A percentile compares a stretch with the other conserved stretches of the same genome.
phyloP scores from a whole-genome alignment of 2,113 vertebrate genomes.

The Vidua macroura region DNA sequence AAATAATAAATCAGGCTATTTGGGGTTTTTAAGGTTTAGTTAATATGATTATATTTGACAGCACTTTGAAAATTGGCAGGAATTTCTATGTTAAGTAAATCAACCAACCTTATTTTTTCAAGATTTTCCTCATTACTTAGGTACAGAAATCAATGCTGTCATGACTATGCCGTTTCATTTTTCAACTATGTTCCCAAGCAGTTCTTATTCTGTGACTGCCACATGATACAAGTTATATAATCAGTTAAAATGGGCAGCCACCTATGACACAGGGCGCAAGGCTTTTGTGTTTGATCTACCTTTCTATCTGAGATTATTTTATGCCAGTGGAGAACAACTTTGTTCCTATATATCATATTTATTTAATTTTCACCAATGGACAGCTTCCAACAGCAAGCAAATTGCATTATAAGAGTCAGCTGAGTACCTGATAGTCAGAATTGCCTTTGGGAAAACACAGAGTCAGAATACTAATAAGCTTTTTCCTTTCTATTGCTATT shows the following conservation, averaged over 20 bases:
- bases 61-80: neutral
- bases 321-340: neutral
- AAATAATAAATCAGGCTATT: neutral
- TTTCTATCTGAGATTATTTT: neutral
- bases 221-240: neutral
- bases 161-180: neutral
- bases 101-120: neutral
- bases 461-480: neutral
- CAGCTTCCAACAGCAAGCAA: neutral
- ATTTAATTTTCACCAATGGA: neutral
- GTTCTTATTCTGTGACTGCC: neutral
- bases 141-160: constrained; percentile 1
- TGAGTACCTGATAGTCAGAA: neutral
- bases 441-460: constrained; percentile 4
- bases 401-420: neutral
- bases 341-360: neutral
- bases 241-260: neutral
- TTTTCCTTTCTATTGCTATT: neutral
- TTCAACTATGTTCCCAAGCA: neutral
- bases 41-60: neutral
- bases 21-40: neutral
- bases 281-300: neutral
- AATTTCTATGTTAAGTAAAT: neutral
- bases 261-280: neutral
- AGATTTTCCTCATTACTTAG: neutral